phyloP scores from a whole-genome alignment of 2,797 vertebrate species.

The Melanogrammus aeglefinus region DNA sequence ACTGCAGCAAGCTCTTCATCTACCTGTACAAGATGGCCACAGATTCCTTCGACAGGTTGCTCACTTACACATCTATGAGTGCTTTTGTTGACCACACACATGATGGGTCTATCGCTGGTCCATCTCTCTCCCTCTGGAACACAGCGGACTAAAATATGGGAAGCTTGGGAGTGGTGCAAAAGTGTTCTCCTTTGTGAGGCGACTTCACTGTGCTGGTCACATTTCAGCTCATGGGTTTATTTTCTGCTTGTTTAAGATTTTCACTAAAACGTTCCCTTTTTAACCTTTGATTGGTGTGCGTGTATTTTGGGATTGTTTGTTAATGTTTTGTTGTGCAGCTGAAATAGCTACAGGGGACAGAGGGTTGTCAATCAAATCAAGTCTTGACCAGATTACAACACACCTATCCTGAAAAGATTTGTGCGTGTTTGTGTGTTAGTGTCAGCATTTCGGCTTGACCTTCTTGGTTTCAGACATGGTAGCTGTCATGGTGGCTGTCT shows the following conservation, averaged over 20 bases:
- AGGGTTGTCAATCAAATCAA: not conserved
- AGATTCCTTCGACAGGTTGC: constrained; percentile 97
- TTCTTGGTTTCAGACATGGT: not conserved
- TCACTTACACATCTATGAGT: not conserved
- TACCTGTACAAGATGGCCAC: constrained; percentile 98
- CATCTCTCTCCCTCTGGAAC: not conserved
- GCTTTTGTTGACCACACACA: not conserved
- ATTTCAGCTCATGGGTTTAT: not conserved
- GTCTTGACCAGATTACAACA: not conserved
- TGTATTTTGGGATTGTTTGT: too few species aligned
- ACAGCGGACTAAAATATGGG: not conserved
- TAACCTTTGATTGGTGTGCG: not conserved
- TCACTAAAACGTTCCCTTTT: not conserved
- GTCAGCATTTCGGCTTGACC: not conserved
- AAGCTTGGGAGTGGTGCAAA: not conserved
- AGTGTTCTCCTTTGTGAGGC: not conserved
- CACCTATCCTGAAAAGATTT: not conserved
- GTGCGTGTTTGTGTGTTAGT: not conserved
- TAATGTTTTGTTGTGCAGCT: not conserved
- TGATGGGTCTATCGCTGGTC: not conserved
- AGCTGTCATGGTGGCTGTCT: not conserved
- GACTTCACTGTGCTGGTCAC: not conserved
- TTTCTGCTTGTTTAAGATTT: not conserved
- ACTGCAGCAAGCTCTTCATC: constrained; percentile 97
- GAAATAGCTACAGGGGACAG: not conserved